Percentiles rank a stretch among this genome's conserved stretches.
phyloP scores from a whole-genome alignment of 2,797 vertebrate species.

The Typhlichthys subterraneus region DNA sequence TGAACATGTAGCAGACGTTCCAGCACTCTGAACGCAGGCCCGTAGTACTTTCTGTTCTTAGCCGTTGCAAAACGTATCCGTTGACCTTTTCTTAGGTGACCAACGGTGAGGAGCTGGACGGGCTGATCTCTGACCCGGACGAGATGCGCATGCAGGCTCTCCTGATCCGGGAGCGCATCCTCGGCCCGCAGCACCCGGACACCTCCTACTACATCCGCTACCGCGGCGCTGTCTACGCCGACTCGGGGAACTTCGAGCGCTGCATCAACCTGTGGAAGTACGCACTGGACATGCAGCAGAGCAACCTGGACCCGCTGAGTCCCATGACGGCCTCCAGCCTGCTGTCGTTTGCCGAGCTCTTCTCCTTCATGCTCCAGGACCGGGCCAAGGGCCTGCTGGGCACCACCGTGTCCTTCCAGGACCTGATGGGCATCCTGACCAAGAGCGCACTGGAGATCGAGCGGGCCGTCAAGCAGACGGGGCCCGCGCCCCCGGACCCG shows the following conservation, averaged over 20 bases:
- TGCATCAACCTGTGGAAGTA: slow-evolving; percentile 99
- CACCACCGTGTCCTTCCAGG: slow-evolving; percentile 93
- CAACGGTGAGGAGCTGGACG: slow-evolving; percentile 90
- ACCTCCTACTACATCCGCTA: slow-evolving; percentile 99
- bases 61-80: background rate
- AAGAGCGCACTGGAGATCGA: slow-evolving; percentile 98
- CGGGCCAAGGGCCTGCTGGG: slow-evolving; percentile 94
- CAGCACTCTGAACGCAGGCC: no score
- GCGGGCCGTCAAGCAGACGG: slow-evolving; percentile 86
- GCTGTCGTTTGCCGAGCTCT: slow-evolving; percentile 96
- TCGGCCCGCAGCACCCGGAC: slow-evolving; percentile 96
- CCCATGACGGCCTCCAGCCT: slow-evolving; percentile 98
- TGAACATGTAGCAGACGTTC: no score
- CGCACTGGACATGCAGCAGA: slow-evolving; percentile 98
- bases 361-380: slow-evolving; percentile 99
- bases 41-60: background rate
- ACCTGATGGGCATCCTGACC: slow-evolving; percentile 95
- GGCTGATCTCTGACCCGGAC: slow-evolving; percentile 95
- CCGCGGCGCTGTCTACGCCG: slow-evolving; percentile 94
- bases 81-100: slow-evolving; percentile 77
- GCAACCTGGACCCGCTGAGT: slow-evolving; percentile 93
- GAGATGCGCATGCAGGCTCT: slow-evolving; percentile 99
- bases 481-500: slow-evolving; percentile 86
- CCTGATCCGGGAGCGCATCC: slow-evolving; percentile 94
- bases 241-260: slow-evolving; percentile 97